Evolutionary conservation across 1,140 invertebrate species (phyloP).

Genomic region (Drosophila arizonae): DNA sequence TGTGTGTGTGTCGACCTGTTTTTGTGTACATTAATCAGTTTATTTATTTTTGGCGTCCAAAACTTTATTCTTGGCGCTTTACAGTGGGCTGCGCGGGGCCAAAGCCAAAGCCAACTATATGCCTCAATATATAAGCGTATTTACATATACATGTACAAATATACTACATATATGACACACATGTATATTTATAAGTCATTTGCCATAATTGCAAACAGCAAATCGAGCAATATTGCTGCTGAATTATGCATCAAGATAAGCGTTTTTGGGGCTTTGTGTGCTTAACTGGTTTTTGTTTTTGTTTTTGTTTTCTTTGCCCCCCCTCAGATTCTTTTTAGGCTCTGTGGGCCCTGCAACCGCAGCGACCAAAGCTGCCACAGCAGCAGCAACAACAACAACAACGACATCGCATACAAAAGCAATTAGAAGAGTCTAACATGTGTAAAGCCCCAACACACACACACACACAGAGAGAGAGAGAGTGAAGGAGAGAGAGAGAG

Average conservation of each 20-base stretch:
- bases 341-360: conserved; percentile 12
- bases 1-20: conserved; percentile 11
- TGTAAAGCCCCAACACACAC: conserved; percentile 27
- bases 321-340: not conserved
- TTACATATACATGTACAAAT: not conserved
- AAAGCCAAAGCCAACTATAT: conserved; percentile 1
- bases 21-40: conserved; percentile 66
- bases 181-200: not conserved
- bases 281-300: no score
- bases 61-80: conserved; percentile 53
- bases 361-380: not conserved
- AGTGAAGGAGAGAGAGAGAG: no score
- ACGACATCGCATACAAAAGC: conserved; percentile 57
- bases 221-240: no score
- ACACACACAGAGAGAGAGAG: no score
- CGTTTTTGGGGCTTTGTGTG: no score
- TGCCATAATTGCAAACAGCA: no score
- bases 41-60: conserved; percentile 53
- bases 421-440: conserved; percentile 58
- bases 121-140: no score
- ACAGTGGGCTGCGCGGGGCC: not conserved
- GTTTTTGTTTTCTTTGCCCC: not conserved
- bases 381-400: not conserved
- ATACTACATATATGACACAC: not conserved
- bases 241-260: no score